Evolutionary conservation across 2,797 vertebrate genomes (phyloP), one percentile per base, ranked within the genome.

Genomic region (Ptychadena robeensis): DNA sequence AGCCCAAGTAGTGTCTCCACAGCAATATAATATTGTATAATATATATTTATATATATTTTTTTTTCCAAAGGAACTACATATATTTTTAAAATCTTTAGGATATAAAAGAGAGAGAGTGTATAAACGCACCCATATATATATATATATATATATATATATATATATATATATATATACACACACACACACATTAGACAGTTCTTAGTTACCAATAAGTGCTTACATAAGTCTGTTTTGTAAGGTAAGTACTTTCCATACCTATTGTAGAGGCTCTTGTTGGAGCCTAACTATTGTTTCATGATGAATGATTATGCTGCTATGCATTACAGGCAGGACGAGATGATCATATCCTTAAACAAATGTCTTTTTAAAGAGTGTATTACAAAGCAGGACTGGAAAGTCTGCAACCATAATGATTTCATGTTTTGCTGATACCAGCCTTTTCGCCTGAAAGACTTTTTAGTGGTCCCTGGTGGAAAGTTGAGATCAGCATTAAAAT

Each of bases 401-500:
- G 89, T 89, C 89, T 92, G 88, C 87, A 88, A 88, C 86, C 88
- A 86, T 93, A 93, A 93, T 89, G 90, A 92, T 91, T 93, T 92
- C 88, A 89, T 91, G 91, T 93, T 94, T 92, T 94, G 93, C 92
- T 94, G 92, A 93, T 92, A 89, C 87, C 74, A 83, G 89, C 71
- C 86, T 91, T 94, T 94, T 91, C 87, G 88, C 86, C 86, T 90
- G 89, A 93, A 92, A 93, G 88, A 90, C 90, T 92, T 93, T 92
- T 92, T 93, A 94, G 90, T 92, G 88, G 89, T 92, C 93, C 89
- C 92, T 86, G 80, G 90, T 91, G 92, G 85, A 89, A 92, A 90
- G 89, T 87, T 92, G 92, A 93, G 90, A 92, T 93, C 90, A 93
- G 93, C 91, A 92, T 93, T 92, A 91, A 92, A 92, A 92, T 92